Evolutionary conservation across 2,113 vertebrate species (phyloP).

Genomic region (Cryptotis parvus): DNA sequence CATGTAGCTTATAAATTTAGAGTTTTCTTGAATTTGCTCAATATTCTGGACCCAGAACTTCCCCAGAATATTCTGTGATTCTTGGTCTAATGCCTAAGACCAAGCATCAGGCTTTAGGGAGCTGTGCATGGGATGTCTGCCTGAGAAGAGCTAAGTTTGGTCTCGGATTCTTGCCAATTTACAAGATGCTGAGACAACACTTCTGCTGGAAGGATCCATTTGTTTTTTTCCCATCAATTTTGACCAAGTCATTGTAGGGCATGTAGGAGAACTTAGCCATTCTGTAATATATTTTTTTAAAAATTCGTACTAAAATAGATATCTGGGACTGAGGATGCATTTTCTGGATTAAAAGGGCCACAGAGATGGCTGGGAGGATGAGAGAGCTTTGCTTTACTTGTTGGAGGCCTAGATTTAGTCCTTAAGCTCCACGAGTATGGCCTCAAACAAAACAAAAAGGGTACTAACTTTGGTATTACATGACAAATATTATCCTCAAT

Average conservation of each 20-base stretch:
- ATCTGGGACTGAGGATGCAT: background rate
- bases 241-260: background rate
- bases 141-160: background rate
- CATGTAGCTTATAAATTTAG: background rate
- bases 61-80: background rate
- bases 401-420: too few relatives aligned
- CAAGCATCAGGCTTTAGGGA: background rate
- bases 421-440: too few relatives aligned
- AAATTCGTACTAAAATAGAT: background rate
- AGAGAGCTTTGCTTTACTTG: too few relatives aligned
- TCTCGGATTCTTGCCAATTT: background rate
- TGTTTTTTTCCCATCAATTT: background rate
- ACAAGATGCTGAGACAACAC: background rate
- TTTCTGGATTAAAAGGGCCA: background rate
- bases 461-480: background rate
- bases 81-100: too few relatives aligned
- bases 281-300: background rate
- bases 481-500: background rate
- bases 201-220: background rate
- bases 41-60: background rate
- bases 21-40: background rate
- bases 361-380: too few relatives aligned
- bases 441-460: background rate
- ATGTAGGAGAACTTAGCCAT: slow-evolving; percentile 16
- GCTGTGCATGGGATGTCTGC: background rate